phyloP scores from a whole-genome alignment of 2,113 vertebrate species.

The Clinocottus analis region DNA sequence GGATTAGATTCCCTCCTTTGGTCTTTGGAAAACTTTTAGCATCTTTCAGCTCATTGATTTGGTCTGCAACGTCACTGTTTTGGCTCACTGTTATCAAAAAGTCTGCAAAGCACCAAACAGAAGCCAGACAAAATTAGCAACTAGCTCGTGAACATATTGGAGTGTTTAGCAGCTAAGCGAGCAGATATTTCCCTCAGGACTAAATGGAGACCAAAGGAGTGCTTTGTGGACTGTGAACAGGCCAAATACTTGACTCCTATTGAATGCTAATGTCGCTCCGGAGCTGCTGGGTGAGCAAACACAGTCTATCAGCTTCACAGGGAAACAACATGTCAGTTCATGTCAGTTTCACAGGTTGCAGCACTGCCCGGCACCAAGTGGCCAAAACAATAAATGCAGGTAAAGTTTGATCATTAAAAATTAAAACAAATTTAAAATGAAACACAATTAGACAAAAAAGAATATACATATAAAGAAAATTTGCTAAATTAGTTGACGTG shows the following conservation, averaged over 20 bases:
- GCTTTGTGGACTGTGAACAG: background rate
- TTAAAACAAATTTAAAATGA: too few species aligned
- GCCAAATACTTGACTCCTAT: background rate
- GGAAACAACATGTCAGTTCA: background rate
- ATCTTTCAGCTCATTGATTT: background rate
- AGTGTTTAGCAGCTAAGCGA: background rate
- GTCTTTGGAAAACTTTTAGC: too few species aligned
- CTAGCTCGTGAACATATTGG: background rate
- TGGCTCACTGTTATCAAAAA: background rate
- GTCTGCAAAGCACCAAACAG: background rate
- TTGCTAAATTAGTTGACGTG: background rate
- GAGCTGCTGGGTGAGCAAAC: background rate
- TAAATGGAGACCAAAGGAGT: background rate
- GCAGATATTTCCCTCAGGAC: conserved; percentile 1
- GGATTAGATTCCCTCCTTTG: too few species aligned
- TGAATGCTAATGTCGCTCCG: background rate
- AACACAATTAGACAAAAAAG: background rate
- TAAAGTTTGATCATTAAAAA: too few species aligned
- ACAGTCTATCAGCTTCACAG: background rate
- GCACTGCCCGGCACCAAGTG: background rate
- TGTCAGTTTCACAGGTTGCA: background rate
- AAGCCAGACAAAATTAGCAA: background rate
- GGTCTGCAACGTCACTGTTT: background rate
- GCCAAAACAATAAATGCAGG: background rate
- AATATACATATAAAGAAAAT: background rate